A percentile compares a stretch with the other conserved stretches of the same genome.
phyloP scores from a whole-genome alignment of 2,888 invertebrate species.

The Epistrophella euchroma region DNA sequence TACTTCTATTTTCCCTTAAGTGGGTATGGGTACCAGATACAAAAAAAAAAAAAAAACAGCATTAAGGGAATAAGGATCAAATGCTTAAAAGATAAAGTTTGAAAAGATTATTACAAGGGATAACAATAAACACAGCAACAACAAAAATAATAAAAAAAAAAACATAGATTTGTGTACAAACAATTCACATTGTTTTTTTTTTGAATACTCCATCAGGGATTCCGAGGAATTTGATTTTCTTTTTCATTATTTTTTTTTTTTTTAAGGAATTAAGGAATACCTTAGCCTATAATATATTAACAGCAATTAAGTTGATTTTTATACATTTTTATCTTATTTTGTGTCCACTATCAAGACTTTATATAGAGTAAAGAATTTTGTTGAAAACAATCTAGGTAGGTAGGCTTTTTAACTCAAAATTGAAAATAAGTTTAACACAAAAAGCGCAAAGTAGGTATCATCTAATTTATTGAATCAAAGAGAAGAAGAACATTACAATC shows the following conservation, averaged over 20 bases:
- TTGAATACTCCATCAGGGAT: not conserved
- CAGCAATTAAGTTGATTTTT: not conserved
- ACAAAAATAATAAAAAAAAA: not conserved
- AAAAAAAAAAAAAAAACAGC: conserved; percentile 10
- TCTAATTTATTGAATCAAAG: too few species aligned
- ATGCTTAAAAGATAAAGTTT: conserved; percentile 69
- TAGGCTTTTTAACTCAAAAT: too few species aligned
- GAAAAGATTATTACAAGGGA: conserved; percentile 61
- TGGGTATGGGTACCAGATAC: not conserved
- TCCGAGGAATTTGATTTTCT: not conserved
- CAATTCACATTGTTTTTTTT: not conserved
- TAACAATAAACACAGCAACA: conserved; percentile 30
- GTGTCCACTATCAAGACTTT: too few species aligned
- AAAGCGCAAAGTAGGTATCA: too few species aligned
- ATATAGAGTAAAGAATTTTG: too few species aligned
- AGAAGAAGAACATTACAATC: too few species aligned
- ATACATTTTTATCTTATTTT: too few species aligned
- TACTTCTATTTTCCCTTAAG: conserved; percentile 32
- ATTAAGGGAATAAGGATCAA: conserved; percentile 63
- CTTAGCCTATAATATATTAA: not conserved
- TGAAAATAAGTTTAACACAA: too few species aligned
- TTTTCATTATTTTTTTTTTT: not conserved
- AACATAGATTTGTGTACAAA: not conserved
- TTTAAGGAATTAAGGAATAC: not conserved
- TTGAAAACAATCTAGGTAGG: too few species aligned